A percentile compares a stretch with the other conserved stretches of the same genome.
Conservation (phyloP, 2,797 vertebrate species). For the Sciurus vulgaris region DNA sequence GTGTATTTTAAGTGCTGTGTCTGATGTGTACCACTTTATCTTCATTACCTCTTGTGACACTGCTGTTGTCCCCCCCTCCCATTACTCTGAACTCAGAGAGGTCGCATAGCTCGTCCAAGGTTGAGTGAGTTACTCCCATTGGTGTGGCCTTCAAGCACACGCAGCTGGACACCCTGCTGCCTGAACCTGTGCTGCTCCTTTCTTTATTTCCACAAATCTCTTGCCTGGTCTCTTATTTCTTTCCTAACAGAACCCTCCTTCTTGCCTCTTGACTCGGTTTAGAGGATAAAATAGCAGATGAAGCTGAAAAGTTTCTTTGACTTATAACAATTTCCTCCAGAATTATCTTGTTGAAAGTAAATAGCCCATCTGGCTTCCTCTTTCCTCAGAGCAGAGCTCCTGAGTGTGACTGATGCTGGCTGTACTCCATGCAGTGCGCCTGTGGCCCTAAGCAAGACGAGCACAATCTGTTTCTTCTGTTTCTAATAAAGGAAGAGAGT, state of each 20-base stretch:
- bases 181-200: not conserved
- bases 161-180: accelerated
- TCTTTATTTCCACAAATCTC: not conserved
- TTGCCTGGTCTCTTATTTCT: conserved; percentile 20
- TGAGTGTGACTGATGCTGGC: conserved; percentile 85
- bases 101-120: not conserved
- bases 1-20: not conserved
- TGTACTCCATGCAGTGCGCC: conserved; percentile 80
- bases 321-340: conserved; percentile 84
- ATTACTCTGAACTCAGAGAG: not conserved
- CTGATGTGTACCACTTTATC: not conserved
- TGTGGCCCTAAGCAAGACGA: conserved; percentile 86
- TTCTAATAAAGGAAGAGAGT: conserved; percentile 84
- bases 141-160: not conserved
- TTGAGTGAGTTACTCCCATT: not conserved
- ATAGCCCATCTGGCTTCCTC: conserved; percentile 89
- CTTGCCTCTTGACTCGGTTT: conserved; percentile 39
- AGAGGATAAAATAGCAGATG: conserved; percentile 83
- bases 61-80: accelerated
- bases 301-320: conserved; percentile 87
- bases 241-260: not conserved
- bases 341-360: conserved; percentile 87
- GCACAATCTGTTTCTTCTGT: conserved; percentile 87
- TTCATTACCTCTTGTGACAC: not conserved
- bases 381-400: conserved; percentile 82